Base-by-base conservation (phyloP, 2,797 vertebrate genomes). In the Pseudochirops corinnae region DNA sequence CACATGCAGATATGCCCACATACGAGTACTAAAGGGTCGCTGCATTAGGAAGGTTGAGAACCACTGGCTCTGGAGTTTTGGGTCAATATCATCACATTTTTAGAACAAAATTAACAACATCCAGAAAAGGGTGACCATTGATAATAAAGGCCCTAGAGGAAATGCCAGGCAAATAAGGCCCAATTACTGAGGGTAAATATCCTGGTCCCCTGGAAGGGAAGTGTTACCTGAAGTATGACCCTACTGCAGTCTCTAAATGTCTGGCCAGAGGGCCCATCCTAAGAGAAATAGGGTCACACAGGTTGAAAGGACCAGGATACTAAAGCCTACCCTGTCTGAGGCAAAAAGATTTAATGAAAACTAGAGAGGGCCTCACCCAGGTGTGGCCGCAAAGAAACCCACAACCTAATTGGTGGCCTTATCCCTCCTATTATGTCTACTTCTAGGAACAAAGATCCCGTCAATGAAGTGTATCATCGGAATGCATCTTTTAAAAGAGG, bases 401-500 rank as follows among this genome's bases (percentile, higher is more conserved):
- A 96, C 55, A 55, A 10, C 14, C 39, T 55, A 39, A 24, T 55
- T 39, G 3, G 28, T 33, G 93, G 52, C 0, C 33, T 3, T 50
- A 57, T 91, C 0, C 10, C 53, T 90, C 67, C n/a, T 94, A 55
- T 82, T 67, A 53, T 3, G 39, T 26, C 55, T n/a, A 57, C 3
- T 1, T 91, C 50, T 55, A n/a, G 31, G 39, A 39, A 96, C 52
- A 56, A 94, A 91, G 39, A 26, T 74, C 90, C 53, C 46, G 46
- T 60, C 10, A 91, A 93, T 95, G 21, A 39, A 93, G 5, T 82
- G 24, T 50, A 93, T 55, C n/a, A 0, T 4, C 55, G 46, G 50
- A 91, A 90, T 62, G 3, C 31, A 91, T 92, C 92, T 39, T 94
- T 92, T 90, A 58, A 92, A 29, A 95, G 14, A 91, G 56, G 26